Evolutionary conservation across 64 coral and sea anemone genomes (phyloP).

Genomic region (Catalaphyllia jardinei): DNA sequence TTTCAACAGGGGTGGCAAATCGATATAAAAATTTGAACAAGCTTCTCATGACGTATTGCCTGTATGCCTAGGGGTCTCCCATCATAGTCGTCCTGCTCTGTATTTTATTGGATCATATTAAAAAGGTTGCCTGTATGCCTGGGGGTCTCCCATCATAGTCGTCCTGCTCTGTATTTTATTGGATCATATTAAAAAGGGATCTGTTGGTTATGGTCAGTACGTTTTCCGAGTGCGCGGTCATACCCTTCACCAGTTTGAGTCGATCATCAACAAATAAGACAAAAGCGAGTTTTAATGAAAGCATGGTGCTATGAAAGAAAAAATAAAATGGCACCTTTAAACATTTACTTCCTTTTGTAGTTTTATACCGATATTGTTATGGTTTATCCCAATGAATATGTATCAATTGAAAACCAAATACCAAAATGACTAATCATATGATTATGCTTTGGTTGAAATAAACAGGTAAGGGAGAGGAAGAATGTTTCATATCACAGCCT

Average conservation of each 20-base stretch:
- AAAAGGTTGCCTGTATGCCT: background rate
- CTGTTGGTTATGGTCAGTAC: slow-evolving; percentile 17
- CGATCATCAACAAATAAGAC: too few relatives aligned
- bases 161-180: background rate
- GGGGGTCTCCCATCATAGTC: background rate
- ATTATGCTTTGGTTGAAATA: background rate
- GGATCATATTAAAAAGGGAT: background rate
- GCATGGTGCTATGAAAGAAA: too few relatives aligned
- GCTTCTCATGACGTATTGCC: background rate
- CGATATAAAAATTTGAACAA: background rate
- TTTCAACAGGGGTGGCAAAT: background rate
- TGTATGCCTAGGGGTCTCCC: slow-evolving; percentile 13
- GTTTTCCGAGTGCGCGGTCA: too few relatives aligned
- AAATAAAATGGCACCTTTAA: too few relatives aligned
- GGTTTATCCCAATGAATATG: too few relatives aligned
- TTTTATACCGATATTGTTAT: too few relatives aligned
- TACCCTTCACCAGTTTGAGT: too few relatives aligned
- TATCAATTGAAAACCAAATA: too few relatives aligned
- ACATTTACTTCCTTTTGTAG: too few relatives aligned
- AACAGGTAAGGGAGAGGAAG: background rate
- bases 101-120: background rate
- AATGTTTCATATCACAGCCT: slow-evolving; percentile 44
- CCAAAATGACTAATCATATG: too few relatives aligned
- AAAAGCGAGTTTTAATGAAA: too few relatives aligned
- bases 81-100: background rate